These are phyloP conservation scores for Drosophila kanapiae DNA, from an alignment of 1,140 invertebrate species.

Conservation along the genomic window DNA sequence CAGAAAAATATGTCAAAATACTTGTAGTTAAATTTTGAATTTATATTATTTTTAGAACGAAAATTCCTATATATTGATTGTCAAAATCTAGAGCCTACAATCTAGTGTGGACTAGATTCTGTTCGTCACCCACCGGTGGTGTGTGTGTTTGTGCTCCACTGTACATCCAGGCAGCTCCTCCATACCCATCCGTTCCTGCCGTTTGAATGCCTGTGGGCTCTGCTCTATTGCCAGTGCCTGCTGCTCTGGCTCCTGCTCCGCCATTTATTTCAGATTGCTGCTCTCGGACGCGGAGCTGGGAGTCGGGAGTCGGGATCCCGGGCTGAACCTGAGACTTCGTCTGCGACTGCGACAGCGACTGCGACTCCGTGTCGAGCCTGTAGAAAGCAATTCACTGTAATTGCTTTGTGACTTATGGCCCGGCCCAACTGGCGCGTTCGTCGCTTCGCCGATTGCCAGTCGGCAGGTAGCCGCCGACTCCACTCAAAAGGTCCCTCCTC, in stretches of 20 bases:
- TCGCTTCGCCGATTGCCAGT: constrained; percentile 57
- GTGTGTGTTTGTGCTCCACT: neutral
- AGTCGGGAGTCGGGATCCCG: constrained; percentile 8
- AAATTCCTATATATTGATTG: too few species aligned
- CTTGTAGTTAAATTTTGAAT: too few species aligned
- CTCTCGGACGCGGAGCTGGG: constrained; percentile 6
- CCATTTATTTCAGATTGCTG: constrained; percentile 67
- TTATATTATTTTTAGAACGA: too few species aligned
- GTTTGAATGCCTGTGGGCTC: constrained; percentile 65
- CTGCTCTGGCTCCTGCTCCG: constrained; percentile 42
- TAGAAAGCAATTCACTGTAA: constrained; percentile 83
- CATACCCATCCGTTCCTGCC: constrained; percentile 38
- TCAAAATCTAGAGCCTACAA: too few species aligned
- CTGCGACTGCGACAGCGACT: constrained; percentile 2
- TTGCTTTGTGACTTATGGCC: constrained; percentile 85
- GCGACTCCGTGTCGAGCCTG: constrained; percentile 31
- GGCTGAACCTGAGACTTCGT: constrained; percentile 13
- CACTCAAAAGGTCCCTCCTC: constrained; percentile 36
- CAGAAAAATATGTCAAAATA: too few species aligned
- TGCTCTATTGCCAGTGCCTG: constrained; percentile 46
- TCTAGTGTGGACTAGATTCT: constrained; percentile 5
- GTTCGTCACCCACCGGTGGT: neutral
- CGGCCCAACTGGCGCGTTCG: constrained; percentile 72
- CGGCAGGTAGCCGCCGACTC: constrained; percentile 59
- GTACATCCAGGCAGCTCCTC: constrained; percentile 5